A percentile compares a stretch with the other conserved stretches of the same genome.
These are phyloP conservation scores for Toxostoma redivivum DNA, from an alignment of 2,113 vertebrate species.

Conservation along the genomic window DNA sequence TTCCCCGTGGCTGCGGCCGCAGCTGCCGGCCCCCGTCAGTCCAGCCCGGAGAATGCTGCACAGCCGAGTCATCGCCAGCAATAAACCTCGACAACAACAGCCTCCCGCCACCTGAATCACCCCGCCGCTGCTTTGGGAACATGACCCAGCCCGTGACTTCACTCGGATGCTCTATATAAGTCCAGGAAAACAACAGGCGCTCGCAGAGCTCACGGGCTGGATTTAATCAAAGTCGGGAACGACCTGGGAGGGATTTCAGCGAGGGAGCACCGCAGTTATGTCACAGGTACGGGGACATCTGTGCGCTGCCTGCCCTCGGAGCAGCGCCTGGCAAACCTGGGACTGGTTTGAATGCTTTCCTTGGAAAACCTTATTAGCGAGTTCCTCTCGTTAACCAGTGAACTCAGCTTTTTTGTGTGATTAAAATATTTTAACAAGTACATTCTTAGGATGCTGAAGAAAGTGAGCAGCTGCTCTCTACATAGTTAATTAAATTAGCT, in stretches of 20 bases:
- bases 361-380: not conserved
- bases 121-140: slow-evolving; percentile 62
- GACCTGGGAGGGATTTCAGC: not conserved
- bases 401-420: not conserved
- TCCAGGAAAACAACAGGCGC: slow-evolving; percentile 34
- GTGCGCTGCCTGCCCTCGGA: not conserved
- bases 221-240: not conserved
- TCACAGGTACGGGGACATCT: slow-evolving; percentile 80
- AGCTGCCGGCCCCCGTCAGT: slow-evolving; percentile 41
- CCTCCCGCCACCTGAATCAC: slow-evolving; percentile 2
- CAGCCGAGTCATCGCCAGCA: slow-evolving; percentile 64
- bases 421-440: not conserved
- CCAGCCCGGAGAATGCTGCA: not conserved
- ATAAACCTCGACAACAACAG: slow-evolving; percentile 63
- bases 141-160: slow-evolving; percentile 58
- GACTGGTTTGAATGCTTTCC: not conserved
- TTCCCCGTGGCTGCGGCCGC: not conserved
- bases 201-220: slow-evolving; percentile 47
- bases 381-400: not conserved
- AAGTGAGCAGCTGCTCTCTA: not conserved
- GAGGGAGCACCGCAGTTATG: slow-evolving; percentile 68
- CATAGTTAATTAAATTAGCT: not conserved
- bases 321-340: not conserved
- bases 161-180: slow-evolving; percentile 66
- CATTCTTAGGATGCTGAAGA: not conserved